phyloP scores from a whole-genome alignment of 2,113 vertebrate species.

The Corythoichthys haematopterus region DNA sequence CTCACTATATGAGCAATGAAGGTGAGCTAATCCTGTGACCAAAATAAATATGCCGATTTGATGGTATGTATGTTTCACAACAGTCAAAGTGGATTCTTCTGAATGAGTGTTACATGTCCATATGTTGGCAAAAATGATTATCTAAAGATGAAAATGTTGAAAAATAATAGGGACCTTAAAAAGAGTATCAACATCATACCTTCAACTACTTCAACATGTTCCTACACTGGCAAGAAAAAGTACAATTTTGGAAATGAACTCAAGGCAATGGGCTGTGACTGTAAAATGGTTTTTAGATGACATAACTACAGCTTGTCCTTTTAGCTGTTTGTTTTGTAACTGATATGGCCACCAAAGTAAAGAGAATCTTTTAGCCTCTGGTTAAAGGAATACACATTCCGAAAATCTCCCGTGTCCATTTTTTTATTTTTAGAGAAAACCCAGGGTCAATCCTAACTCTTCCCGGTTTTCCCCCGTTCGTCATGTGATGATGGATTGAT shows the following conservation, averaged over 20 bases:
- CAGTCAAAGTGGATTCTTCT: neutral
- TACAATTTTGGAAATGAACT: neutral
- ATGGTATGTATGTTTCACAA: no score
- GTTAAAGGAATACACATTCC: conserved; percentile 2
- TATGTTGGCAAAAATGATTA: no score
- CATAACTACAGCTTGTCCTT: neutral
- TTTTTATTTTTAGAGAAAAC: conserved; percentile 1
- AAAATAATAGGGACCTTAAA: no score
- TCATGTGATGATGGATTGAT: conserved; percentile 2
- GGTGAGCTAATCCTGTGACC: no score
- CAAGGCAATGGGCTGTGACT: neutral
- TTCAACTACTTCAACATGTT: neutral
- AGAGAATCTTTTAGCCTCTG: neutral
- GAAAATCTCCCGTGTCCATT: neutral
- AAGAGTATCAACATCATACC: neutral
- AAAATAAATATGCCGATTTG: no score
- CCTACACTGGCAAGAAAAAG: neutral
- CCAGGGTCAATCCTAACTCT: neutral
- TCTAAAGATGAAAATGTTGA: no score
- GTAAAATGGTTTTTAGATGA: neutral
- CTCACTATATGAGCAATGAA: no score
- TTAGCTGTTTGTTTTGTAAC: neutral
- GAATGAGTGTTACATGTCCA: neutral
- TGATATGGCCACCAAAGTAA: neutral
- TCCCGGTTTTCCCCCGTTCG: neutral